Percentiles rank a stretch among this genome's conserved stretches.
These are phyloP conservation scores for Charadrius vociferus DNA, from an alignment of 2,113 vertebrate species.

Conservation along the genomic window DNA sequence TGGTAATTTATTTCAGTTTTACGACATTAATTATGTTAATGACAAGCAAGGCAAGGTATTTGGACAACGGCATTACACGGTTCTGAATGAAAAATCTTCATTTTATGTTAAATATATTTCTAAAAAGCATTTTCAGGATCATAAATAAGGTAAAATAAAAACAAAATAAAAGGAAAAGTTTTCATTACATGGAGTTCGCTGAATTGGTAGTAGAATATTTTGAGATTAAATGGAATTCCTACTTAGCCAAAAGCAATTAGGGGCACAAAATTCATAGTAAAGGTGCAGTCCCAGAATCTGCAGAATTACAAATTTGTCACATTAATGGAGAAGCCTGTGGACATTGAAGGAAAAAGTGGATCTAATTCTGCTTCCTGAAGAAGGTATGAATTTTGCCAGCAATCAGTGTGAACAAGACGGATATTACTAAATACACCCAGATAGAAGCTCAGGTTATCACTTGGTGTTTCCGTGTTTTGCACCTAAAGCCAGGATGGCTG, in stretches of 20 bases:
- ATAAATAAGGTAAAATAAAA: neutral
- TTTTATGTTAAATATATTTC: neutral
- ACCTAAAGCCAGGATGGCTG: neutral
- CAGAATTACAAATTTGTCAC: neutral
- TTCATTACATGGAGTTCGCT: neutral
- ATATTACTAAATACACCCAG: neutral
- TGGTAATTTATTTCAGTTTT: neutral
- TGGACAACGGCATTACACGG: neutral
- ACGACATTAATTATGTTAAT: neutral
- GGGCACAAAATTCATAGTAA: neutral
- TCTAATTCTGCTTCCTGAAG: neutral
- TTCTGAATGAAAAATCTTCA: neutral
- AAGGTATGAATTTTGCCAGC: neutral
- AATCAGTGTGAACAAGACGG: neutral
- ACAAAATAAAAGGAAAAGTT: neutral
- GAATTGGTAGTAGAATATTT: neutral
- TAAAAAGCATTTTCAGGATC: neutral
- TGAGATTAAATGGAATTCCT: neutral
- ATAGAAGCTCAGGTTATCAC: neutral
- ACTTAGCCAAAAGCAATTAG: neutral
- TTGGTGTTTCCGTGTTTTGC: neutral
- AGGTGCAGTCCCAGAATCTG: neutral
- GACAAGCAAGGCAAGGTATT: neutral
- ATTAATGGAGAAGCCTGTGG: neutral
- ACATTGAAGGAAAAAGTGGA: neutral